Conservation (phyloP, 2,113 vertebrate species). For the Colossoma macropomum region DNA sequence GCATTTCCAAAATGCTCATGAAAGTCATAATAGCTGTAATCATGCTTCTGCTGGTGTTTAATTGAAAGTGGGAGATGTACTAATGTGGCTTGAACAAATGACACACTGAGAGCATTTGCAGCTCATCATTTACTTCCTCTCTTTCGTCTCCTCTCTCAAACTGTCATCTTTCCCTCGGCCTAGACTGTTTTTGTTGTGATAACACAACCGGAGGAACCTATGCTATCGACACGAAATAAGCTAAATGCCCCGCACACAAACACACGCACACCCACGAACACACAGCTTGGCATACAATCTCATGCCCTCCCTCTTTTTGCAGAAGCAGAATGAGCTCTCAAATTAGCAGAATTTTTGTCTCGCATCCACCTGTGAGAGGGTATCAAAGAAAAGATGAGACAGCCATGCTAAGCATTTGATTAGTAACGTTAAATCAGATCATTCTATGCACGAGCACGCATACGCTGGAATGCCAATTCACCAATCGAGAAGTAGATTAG, state of each 20-base stretch:
- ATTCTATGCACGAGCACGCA: not conserved
- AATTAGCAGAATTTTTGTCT: not conserved
- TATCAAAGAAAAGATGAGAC: not conserved
- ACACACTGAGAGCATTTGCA: not conserved
- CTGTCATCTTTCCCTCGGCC: not conserved
- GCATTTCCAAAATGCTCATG: not conserved
- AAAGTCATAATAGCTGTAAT: not conserved
- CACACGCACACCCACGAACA: not conserved
- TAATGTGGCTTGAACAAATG: not conserved
- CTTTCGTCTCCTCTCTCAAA: not conserved
- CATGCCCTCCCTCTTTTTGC: not conserved
- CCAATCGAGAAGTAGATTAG: not conserved
- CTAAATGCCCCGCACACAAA: not conserved
- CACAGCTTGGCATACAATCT: not conserved
- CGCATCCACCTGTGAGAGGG: not conserved
- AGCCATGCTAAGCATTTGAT: not conserved
- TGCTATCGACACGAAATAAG: not conserved
- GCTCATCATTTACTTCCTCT: not conserved
- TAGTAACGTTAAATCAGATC: not conserved
- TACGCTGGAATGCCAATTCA: not conserved
- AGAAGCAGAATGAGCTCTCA: not conserved
- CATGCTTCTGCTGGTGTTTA: conserved; percentile 9
- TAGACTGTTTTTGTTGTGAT: conserved; percentile 7
- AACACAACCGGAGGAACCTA: not conserved
- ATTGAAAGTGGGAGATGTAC: conserved; percentile 11